Conservation (phyloP, 2,113 vertebrate genomes). For the Anthoscopus minutus region DNA sequence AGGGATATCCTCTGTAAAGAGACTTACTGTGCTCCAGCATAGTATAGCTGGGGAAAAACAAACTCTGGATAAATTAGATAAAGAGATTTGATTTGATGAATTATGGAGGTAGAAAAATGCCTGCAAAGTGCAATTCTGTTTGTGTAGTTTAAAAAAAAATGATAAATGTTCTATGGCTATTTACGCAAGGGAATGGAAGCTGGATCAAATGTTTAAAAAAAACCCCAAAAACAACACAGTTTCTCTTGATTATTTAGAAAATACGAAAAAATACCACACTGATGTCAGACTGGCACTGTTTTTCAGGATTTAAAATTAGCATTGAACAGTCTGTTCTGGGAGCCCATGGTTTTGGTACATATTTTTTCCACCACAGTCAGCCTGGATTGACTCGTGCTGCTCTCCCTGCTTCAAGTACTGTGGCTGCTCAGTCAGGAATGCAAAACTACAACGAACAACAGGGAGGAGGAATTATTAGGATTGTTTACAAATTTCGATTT, state of each 20-base stretch:
- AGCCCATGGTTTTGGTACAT: not conserved
- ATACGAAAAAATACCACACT: not conserved
- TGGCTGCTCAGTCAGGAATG: conserved; percentile 5
- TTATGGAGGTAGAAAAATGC: not conserved
- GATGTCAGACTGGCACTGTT: conserved; percentile 23
- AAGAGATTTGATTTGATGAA: not conserved
- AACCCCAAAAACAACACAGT: not conserved
- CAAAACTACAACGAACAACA: not conserved
- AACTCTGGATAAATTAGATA: not conserved
- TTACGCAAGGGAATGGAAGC: not conserved
- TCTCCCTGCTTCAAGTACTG: not conserved
- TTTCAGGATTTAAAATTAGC: conserved; percentile 55
- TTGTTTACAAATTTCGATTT: conserved; percentile 57
- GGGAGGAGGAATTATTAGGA: conserved; percentile 16
- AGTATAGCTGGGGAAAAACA: not conserved
- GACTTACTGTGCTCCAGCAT: not conserved
- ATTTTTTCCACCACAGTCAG: not conserved
- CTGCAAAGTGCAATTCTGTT: not conserved
- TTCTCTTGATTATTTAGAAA: conserved; percentile 36
- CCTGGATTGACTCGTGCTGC: not conserved
- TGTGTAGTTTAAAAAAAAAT: not conserved
- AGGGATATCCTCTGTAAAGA: not conserved
- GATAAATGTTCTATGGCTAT: not conserved
- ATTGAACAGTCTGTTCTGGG: conserved; percentile 49
- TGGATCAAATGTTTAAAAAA: not conserved